A percentile compares a stretch with the other conserved stretches of the same genome.
Evolutionary conservation across 1,140 invertebrate species (phyloP).

Genomic region (Nebria ingens): DNA sequence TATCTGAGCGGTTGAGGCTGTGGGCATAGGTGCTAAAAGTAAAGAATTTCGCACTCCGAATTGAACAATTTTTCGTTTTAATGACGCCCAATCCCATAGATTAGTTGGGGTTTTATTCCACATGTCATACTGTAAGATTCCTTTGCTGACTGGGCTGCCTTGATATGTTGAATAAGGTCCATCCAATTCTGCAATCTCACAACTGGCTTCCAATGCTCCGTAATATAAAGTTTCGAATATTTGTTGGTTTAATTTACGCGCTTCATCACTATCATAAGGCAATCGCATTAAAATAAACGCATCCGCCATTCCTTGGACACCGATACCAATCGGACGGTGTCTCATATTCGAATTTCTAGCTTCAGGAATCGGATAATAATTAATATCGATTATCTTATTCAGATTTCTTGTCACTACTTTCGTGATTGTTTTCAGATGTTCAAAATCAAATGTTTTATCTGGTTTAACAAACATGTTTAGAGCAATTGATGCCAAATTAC

Average conservation of each 20-base stretch:
- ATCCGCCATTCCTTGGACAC: conserved; percentile 94
- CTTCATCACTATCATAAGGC: conserved; percentile 83
- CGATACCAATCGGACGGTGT: conserved; percentile 94
- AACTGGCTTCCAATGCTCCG: conserved; percentile 92
- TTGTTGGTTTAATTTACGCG: conserved; percentile 80
- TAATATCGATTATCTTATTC: conserved; percentile 96
- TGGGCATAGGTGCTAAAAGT: conserved; percentile 96
- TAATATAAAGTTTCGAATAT: conserved; percentile 99
- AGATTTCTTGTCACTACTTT: conserved; percentile 88
- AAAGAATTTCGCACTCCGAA: conserved; percentile 92
- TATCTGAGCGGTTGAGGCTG: conserved; percentile 98
- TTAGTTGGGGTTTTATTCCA: conserved; percentile 85
- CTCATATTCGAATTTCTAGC: conserved; percentile 79
- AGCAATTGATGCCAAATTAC: conserved; percentile 97
- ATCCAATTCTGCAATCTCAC: conserved; percentile 79
- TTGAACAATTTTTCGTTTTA: conserved; percentile 81
- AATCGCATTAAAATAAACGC: conserved; percentile 90
- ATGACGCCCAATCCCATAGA: conserved; percentile 78
- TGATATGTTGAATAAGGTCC: conserved; percentile 87
- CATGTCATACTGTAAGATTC: conserved; percentile 97
- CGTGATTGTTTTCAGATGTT: conserved; percentile 75
- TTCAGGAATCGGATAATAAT: conserved; percentile 91
- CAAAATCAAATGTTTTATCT: conserved; percentile 75
- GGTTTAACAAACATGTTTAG: conserved; percentile 88
- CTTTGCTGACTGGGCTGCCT: conserved; percentile 88